phyloP scores from a whole-genome alignment of 2,888 invertebrate species.

The Macropis europaea region DNA sequence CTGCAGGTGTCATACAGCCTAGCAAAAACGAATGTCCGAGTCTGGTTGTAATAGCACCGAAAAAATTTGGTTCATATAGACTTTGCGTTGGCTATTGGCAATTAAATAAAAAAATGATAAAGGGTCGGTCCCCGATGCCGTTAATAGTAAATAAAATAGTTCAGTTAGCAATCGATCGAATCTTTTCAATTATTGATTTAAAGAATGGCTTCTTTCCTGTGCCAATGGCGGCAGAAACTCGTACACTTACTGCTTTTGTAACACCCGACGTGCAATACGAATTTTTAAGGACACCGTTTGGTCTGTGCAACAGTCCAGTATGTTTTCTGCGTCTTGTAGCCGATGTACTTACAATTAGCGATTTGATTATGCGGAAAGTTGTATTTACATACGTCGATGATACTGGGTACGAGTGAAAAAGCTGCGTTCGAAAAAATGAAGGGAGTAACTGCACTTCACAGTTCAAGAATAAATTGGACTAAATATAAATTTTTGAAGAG shows the following conservation, averaged over 20 bases:
- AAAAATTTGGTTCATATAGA: neutral
- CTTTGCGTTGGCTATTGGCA: conserved; percentile 29
- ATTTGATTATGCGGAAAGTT: neutral
- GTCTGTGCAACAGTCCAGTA: neutral
- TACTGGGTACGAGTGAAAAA: neutral
- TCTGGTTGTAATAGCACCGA: conserved; percentile 23
- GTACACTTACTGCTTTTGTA: neutral
- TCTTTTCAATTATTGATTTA: conserved; percentile 13
- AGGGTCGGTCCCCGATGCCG: conserved; percentile 20
- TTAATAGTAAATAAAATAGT: conserved; percentile 29
- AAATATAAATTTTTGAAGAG: neutral
- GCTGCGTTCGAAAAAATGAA: neutral
- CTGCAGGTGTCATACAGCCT: conserved; percentile 18
- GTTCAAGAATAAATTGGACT: neutral
- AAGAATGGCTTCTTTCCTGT: conserved; percentile 33
- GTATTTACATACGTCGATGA: neutral
- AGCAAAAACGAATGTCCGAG: conserved; percentile 24
- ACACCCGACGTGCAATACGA: neutral
- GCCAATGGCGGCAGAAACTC: neutral
- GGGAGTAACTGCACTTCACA: neutral
- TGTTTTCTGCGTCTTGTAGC: neutral
- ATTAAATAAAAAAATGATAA: conserved; percentile 15
- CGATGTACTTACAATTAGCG: neutral
- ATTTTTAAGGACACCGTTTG: neutral
- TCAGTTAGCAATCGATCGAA: neutral